Evolutionary conservation across 2,113 vertebrate species (phyloP), one percentile per base, ranked within the genome.

Genomic region (Gambusia holbrooki): DNA sequence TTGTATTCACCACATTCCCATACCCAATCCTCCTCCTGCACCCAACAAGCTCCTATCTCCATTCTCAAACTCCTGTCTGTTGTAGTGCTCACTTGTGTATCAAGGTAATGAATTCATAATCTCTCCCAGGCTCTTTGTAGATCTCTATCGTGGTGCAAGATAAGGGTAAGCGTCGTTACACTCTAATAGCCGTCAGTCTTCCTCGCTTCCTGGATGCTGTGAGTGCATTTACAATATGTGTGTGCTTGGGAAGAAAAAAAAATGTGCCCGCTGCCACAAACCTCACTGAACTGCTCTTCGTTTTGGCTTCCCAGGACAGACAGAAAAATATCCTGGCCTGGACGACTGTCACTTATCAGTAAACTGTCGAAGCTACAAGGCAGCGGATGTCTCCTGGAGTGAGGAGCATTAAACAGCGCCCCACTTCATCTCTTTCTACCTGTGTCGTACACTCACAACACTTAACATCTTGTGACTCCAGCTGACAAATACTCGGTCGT

Each of bases 31-130:
- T 73, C 54, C 79, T 60, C 65, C 8, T 35, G 25, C 33, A 75
- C 74, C 78, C 70, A 79, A 45, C 19, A 19, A 28, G 45, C 85
- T 63, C 69, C 80, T 71, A 74, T 82, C 81, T 84, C 82, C 73
- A 68, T 78, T 78, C 80, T 85, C 80, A 78, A 84, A 80, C 84
- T 84, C 74, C 73, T 80, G 78, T 86, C 87, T 89, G 79, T 89
- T 70, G 63, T 73, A 62, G 67, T 32, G 70, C 79, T 84, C 80
- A 84, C 86, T 84, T 89, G 86, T 92, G 89, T 91, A 92, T 92
- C 84, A 86, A 90, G 83, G 92, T 94, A 94, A 94, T 93, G 90
- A 93, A 94, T 94, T 94, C 87, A 91, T 94, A 93, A 93, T 94
- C 90, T 93, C 88, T 87, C 90, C 79, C 79, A 74, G 89, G 89